A percentile compares a stretch with the other conserved stretches of the same genome.
phyloP scores from a whole-genome alignment of 2,113 vertebrate species.

The Sinocyclocheilus maitianheensis region DNA sequence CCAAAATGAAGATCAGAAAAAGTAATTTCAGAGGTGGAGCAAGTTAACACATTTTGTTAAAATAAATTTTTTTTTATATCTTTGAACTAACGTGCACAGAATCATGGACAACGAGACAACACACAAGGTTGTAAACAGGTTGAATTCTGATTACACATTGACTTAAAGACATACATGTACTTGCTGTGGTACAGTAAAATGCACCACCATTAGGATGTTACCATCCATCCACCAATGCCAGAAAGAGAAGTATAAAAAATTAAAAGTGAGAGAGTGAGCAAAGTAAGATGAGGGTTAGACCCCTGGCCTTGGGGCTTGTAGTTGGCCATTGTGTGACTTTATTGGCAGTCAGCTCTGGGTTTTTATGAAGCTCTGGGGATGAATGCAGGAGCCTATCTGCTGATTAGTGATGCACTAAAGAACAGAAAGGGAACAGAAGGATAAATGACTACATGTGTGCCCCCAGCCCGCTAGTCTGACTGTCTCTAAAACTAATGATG shows the following conservation, averaged over 20 bases:
- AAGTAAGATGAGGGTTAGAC: slow-evolving; percentile 60
- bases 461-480: slow-evolving; percentile 59
- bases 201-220: not conserved
- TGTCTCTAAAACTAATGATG: slow-evolving; percentile 67
- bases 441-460: slow-evolving; percentile 64
- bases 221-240: not conserved
- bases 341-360: slow-evolving; percentile 72
- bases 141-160: not conserved
- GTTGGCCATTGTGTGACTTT: slow-evolving; percentile 72
- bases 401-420: slow-evolving; percentile 70
- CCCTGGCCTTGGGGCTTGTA: slow-evolving; percentile 68
- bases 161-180: not conserved
- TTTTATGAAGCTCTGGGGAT: slow-evolving; percentile 80
- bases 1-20: not conserved
- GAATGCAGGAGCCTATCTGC: slow-evolving; percentile 72
- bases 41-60: not conserved
- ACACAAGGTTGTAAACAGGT: not conserved
- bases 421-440: slow-evolving; percentile 55
- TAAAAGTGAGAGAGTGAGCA: slow-evolving; percentile 52
- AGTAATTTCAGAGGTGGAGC: not conserved
- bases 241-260: slow-evolving; percentile 48
- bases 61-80: not conserved
- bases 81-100: not conserved
- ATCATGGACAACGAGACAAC: not conserved
- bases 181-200: not conserved